Evolutionary conservation across 2,888 invertebrate species (phyloP).

Genomic region (Lydus trimaculatus): DNA sequence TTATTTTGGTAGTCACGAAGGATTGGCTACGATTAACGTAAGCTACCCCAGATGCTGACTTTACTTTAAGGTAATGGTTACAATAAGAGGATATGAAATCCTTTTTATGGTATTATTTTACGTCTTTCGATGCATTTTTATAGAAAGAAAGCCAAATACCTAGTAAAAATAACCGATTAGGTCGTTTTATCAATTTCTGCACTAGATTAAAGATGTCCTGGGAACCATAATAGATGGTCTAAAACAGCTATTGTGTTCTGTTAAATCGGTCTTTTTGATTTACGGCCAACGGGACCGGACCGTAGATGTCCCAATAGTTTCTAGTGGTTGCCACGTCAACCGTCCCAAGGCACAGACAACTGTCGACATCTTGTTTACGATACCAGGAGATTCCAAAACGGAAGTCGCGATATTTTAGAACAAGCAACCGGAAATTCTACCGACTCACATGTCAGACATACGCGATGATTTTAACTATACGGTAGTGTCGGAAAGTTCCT

Average conservation of each 20-base stretch:
- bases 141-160: constrained; percentile 28
- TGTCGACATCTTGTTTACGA: constrained; percentile 52
- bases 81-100: not conserved
- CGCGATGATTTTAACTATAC: constrained; percentile 13
- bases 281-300: constrained; percentile 44
- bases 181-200: constrained; percentile 39
- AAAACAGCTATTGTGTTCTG: constrained; percentile 49
- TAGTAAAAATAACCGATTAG: constrained; percentile 34
- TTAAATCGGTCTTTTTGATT: constrained; percentile 51
- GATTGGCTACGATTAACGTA: not conserved
- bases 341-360: constrained; percentile 39
- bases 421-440: constrained; percentile 44
- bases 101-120: not conserved
- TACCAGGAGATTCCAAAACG: constrained; percentile 46
- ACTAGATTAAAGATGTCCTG: constrained; percentile 37
- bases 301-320: constrained; percentile 32
- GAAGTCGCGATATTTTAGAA: constrained; percentile 50
- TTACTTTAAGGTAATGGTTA: not conserved
- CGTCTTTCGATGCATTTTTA: not conserved
- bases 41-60: not conserved
- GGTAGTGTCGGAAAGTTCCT: constrained; percentile 2
- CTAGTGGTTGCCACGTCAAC: constrained; percentile 35
- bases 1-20: not conserved
- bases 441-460: constrained; percentile 33
- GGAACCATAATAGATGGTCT: constrained; percentile 48